Percentiles rank a stretch among this genome's conserved stretches.
Evolutionary conservation across 2,888 invertebrate species (phyloP).

Genomic region (Brachynemurus nebulosus): DNA sequence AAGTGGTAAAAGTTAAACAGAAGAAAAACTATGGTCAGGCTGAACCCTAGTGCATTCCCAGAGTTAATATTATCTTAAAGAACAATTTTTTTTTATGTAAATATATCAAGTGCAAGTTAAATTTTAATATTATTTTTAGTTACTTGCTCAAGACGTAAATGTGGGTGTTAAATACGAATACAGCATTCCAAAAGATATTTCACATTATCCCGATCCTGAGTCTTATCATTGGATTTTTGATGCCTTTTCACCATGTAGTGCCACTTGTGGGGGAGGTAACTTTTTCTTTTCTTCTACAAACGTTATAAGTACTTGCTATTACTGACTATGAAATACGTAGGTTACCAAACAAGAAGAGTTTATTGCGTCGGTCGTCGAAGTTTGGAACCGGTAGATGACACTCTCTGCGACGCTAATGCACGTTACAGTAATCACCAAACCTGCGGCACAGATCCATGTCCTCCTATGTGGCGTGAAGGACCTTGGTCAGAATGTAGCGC

Average conservation of each 20-base stretch:
- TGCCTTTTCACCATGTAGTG: conserved; percentile 66
- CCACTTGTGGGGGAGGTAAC: conserved; percentile 81
- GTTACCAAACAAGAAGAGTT: conserved; percentile 61
- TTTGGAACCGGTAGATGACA: conserved; percentile 53
- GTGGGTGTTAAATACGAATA: conserved; percentile 83
- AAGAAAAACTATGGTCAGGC: too few species aligned
- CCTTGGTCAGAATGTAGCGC: conserved; percentile 73
- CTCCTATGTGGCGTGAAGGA: conserved; percentile 64
- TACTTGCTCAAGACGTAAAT: conserved; percentile 69
- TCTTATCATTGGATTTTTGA: conserved; percentile 74
- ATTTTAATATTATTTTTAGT: conserved; percentile 32
- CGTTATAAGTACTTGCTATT: conserved; percentile 9
- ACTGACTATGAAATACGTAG: conserved; percentile 30
- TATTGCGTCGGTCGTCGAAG: conserved; percentile 65
- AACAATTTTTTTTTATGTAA: too few species aligned
- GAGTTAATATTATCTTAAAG: too few species aligned
- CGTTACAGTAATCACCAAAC: conserved; percentile 56
- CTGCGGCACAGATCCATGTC: conserved; percentile 66
- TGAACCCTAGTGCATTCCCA: too few species aligned
- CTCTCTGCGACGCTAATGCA: conserved; percentile 62
- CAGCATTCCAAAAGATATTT: conserved; percentile 63
- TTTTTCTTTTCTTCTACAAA: neutral
- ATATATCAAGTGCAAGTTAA: conserved; percentile 5
- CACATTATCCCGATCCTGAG: conserved; percentile 49
- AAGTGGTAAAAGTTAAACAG: too few species aligned